phyloP scores from a whole-genome alignment of 2,888 invertebrate genomes.

The Yponomeuta malinellus region DNA sequence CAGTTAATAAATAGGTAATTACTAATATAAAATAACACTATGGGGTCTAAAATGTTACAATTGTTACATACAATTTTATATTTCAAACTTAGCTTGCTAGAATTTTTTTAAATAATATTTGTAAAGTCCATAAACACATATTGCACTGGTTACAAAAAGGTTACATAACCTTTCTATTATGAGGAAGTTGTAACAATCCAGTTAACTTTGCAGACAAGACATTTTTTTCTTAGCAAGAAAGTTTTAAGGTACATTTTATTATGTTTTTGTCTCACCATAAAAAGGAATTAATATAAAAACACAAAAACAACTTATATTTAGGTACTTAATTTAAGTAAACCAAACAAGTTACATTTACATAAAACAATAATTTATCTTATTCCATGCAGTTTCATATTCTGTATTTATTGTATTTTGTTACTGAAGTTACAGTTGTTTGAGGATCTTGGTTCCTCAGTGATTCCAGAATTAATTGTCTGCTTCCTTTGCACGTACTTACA shows the following conservation, averaged over 20 bases:
- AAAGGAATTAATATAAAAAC: constrained; percentile 6
- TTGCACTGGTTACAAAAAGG: neutral
- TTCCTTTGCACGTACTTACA: neutral
- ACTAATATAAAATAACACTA: neutral
- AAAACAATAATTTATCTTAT: neutral
- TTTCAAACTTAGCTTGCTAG: neutral
- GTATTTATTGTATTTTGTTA: neutral
- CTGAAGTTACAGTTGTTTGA: neutral
- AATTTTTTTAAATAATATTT: neutral
- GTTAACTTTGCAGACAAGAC: neutral
- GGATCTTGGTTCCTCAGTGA: too few relatives aligned
- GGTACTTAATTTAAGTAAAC: constrained; percentile 27
- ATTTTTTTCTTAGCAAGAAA: constrained; percentile 14
- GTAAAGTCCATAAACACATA: neutral
- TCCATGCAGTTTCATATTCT: neutral
- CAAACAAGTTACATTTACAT: constrained; percentile 4
- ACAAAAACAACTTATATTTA: constrained; percentile 24
- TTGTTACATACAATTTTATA: constrained; percentile 4
- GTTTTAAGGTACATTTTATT: neutral
- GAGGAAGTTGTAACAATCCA: neutral
- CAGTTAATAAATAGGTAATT: neutral
- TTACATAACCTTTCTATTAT: neutral
- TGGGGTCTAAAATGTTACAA: neutral
- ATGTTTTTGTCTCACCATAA: neutral
- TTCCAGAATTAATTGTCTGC: neutral